Evolutionary conservation across 2,113 vertebrate species (phyloP), one percentile per base, ranked within the genome.

Genomic region (Lucifuga dentata): DNA sequence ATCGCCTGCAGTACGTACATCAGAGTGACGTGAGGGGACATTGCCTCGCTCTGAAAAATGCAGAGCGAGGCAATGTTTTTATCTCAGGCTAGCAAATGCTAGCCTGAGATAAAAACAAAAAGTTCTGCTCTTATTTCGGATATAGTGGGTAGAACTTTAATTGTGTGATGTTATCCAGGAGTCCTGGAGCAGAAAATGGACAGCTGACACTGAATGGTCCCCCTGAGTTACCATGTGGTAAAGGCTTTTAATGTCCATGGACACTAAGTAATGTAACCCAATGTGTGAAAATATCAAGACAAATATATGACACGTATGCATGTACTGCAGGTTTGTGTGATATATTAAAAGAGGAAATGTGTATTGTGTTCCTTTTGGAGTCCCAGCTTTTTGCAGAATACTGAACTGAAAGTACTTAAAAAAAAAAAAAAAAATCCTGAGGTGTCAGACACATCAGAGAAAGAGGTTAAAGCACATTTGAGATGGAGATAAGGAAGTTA

Each of bases 1-100:
- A n/a, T 15, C 59, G 78, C 83, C 55, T 35, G 41, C 66, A 9
- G 50, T 33, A 73, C 73, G 55, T 59, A 41, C 62, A 73, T 68
- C 19, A 23, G 23, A 62, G 44, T 13, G 39, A 45, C 49, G 11
- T 66, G 56, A 46, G 10, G 46, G 21, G 45, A 55, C 67, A 32
- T 11, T 0, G 46, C 56, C 17, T n/a, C n/a, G n/a, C n/a, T n/a
- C n/a, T n/a, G n/a, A n/a, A n/a, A n/a, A n/a, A n/a, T n/a, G n/a
- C n/a, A n/a, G n/a, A n/a, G n/a, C n/a, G n/a, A n/a, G 12, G 57
- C 20, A 67, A 53, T 16, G 21, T 29, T n/a, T n/a, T n/a, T n/a
- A n/a, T 40, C 49, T 46, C n/a, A n/a, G n/a, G n/a, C n/a, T n/a
- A n/a, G n/a, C n/a, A n/a, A n/a, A 59, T 45, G 74, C 64, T 44